These are phyloP conservation scores for Anabacerthia variegaticeps DNA, from an alignment of 2,797 vertebrate genomes.

Conservation along the genomic window DNA sequence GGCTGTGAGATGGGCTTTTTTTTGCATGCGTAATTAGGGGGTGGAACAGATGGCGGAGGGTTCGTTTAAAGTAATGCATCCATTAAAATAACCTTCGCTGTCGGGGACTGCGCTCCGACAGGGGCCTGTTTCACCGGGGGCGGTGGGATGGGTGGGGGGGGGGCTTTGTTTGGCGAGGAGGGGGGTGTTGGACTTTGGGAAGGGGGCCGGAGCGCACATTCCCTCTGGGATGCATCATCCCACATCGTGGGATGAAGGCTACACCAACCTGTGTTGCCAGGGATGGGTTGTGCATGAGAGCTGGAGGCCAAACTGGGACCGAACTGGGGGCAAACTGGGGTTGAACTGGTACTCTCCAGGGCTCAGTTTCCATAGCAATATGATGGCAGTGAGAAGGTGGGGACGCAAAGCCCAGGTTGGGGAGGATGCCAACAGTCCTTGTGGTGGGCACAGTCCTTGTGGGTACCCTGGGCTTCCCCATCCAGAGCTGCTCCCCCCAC, in stretches of 20 bases:
- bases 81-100: conserved; percentile 82
- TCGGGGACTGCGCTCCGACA: conserved; percentile 72
- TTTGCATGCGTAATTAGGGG: conserved; percentile 81
- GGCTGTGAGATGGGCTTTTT: conserved; percentile 74
- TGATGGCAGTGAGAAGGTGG: neutral
- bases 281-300: neutral
- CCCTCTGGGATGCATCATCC: neutral
- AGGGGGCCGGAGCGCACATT: rapidly evolving
- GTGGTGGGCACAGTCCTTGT: neutral
- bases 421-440: neutral
- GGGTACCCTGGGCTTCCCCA: neutral
- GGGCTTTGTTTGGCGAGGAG: neutral
- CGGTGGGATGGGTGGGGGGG: neutral
- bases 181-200: neutral
- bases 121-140: conserved; percentile 47
- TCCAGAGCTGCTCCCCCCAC: neutral
- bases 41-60: conserved; percentile 82
- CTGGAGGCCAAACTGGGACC: neutral
- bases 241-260: neutral
- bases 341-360: neutral
- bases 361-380: conserved; percentile 50
- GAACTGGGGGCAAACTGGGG: neutral
- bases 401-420: neutral
- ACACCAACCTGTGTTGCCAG: neutral
- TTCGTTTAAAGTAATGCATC: conserved; percentile 83